Conservation (phyloP, 2,888 invertebrate species). For the Oxytorus armatus region DNA sequence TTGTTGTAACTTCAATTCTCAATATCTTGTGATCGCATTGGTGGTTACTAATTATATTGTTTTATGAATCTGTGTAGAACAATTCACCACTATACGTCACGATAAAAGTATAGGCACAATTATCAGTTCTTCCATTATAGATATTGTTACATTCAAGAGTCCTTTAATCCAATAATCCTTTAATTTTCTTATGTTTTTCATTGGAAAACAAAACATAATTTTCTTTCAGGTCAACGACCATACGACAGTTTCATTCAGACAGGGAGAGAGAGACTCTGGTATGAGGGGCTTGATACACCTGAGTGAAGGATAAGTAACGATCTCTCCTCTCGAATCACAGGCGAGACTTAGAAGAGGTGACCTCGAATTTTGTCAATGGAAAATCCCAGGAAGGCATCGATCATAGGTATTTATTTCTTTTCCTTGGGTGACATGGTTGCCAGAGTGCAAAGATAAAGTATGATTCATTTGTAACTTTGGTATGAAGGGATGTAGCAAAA, state of each 20-base stretch:
- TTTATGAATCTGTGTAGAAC: no score
- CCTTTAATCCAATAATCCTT: no score
- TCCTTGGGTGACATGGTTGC: neutral
- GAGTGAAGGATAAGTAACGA: slow-evolving; percentile 24
- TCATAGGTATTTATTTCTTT: neutral
- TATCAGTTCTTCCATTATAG: neutral
- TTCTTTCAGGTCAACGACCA: slow-evolving; percentile 18
- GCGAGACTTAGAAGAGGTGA: slow-evolving; percentile 14
- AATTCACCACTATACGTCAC: neutral
- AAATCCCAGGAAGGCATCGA: slow-evolving; percentile 13
- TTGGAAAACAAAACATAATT: slow-evolving; percentile 1
- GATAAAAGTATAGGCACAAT: neutral
- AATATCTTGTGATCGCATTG: no score
- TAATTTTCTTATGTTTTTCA: neutral
- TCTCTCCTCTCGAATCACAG: slow-evolving; percentile 7
- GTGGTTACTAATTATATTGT: no score
- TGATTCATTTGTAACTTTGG: neutral
- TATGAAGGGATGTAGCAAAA: neutral
- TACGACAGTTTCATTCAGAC: neutral
- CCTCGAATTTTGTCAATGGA: slow-evolving; percentile 31
- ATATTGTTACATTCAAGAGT: no score
- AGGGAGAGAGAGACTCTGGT: slow-evolving; percentile 9
- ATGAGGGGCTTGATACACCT: slow-evolving; percentile 14
- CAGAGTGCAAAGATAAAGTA: neutral
- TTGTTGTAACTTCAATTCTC: no score